Percentiles rank a stretch among this genome's conserved stretches.
These are phyloP conservation scores for Ploceus nigricollis DNA, from an alignment of 2,113 vertebrate species.

Conservation along the genomic window DNA sequence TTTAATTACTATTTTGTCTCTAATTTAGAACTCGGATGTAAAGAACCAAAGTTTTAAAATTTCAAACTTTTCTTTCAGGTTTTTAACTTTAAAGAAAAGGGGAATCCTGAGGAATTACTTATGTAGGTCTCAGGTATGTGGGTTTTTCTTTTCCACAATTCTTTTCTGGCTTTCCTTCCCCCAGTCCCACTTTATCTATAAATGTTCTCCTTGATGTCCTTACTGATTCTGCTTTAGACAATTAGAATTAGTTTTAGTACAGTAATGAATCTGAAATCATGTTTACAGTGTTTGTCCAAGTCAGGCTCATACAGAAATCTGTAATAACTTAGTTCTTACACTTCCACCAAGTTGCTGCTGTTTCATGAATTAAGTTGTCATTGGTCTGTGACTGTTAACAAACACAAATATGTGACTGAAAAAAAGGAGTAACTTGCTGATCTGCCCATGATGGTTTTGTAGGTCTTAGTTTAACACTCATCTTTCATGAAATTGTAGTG, in stretches of 20 bases:
- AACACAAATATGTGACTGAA: neutral
- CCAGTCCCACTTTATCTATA: slow-evolving; percentile 61
- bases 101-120: slow-evolving; percentile 62
- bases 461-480: neutral
- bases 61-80: slow-evolving; percentile 64
- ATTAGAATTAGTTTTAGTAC: slow-evolving; percentile 60
- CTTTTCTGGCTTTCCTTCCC: slow-evolving; percentile 68
- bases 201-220: slow-evolving; percentile 66
- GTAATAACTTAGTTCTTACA: neutral
- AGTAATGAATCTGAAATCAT: slow-evolving; percentile 54
- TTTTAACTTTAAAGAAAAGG: slow-evolving; percentile 68
- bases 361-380: neutral
- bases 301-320: neutral
- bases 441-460: neutral
- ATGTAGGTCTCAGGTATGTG: slow-evolving; percentile 69
- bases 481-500: neutral
- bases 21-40: neutral
- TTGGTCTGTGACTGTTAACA: neutral
- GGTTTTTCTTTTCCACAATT: slow-evolving; percentile 64
- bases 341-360: neutral
- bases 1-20: slow-evolving; percentile 46
- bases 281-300: slow-evolving; percentile 59
- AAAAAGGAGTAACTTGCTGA: neutral
- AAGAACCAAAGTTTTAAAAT: slow-evolving; percentile 41
- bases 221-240: slow-evolving; percentile 17